A percentile compares a stretch with the other conserved stretches of the same genome.
Conservation (phyloP, 2,113 vertebrate species). For the Larimichthys polyactis region DNA sequence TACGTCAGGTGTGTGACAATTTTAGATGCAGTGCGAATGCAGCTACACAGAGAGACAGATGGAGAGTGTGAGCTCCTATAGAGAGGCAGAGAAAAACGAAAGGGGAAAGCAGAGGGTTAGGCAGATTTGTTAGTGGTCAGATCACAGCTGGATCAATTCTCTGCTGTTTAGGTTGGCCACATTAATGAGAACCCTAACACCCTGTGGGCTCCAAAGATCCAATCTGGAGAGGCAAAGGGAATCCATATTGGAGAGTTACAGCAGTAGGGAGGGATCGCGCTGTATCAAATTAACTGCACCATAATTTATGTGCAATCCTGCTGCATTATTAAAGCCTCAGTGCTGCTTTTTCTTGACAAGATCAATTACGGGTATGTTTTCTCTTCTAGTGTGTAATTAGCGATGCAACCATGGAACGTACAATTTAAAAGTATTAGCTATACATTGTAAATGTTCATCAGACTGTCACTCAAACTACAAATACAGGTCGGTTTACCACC, state of each 20-base stretch:
- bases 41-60: background rate
- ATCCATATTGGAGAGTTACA: slow-evolving; percentile 27
- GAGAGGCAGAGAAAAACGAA: background rate
- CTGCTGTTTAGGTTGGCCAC: slow-evolving; percentile 55
- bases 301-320: slow-evolving; percentile 39
- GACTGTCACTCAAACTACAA: slow-evolving; percentile 49
- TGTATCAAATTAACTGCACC: slow-evolving; percentile 54
- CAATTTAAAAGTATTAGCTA: slow-evolving; percentile 33
- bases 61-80: background rate
- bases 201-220: slow-evolving; percentile 48
- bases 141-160: slow-evolving; percentile 52
- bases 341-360: slow-evolving; percentile 32
- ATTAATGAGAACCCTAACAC: slow-evolving; percentile 77
- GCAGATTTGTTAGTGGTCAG: slow-evolving; percentile 28
- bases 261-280: slow-evolving; percentile 29
- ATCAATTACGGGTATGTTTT: slow-evolving; percentile 58
- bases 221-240: slow-evolving; percentile 22
- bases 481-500: slow-evolving; percentile 17
- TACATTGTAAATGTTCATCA: slow-evolving; percentile 40
- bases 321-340: slow-evolving; percentile 46
- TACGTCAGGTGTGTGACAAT: background rate
- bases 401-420: slow-evolving; percentile 46
- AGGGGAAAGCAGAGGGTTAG: background rate
- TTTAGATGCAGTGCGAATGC: slow-evolving; percentile 16
- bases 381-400: slow-evolving; percentile 43